A percentile compares a stretch with the other conserved stretches of the same genome.
These are phyloP conservation scores for Cryptotis parvus DNA, from an alignment of 2,113 vertebrate species.

Conservation along the genomic window DNA sequence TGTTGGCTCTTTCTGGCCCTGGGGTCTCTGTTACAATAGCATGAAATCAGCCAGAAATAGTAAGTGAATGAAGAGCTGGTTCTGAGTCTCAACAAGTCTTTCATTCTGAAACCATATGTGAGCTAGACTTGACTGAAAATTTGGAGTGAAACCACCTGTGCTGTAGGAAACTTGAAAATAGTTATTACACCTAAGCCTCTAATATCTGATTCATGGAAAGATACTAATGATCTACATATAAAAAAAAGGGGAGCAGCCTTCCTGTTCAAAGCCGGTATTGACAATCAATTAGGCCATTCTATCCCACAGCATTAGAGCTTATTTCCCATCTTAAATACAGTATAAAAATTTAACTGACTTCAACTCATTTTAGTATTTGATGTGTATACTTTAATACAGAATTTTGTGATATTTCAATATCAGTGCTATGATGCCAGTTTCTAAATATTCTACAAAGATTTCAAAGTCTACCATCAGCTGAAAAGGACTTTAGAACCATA, in stretches of 20 bases:
- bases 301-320: not conserved
- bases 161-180: not conserved
- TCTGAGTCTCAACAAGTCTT: conserved; percentile 9
- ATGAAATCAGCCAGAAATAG: not conserved
- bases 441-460: not conserved
- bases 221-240: not conserved
- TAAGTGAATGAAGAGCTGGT: not conserved
- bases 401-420: not conserved
- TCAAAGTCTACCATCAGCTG: not conserved
- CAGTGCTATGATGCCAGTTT: not conserved
- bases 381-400: not conserved
- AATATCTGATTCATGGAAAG: not conserved
- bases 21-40: not conserved
- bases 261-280: not conserved
- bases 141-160: not conserved
- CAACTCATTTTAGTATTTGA: too few species aligned
- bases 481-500: not conserved
- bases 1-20: not conserved
- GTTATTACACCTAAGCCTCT: not conserved
- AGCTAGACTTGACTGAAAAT: not conserved
- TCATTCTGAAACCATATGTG: not conserved
- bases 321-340: not conserved
- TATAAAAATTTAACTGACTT: not conserved
- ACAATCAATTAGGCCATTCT: not conserved
- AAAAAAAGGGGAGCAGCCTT: not conserved